Conservation (phyloP, 2,888 invertebrate genomes). For the Troides oblongomaculatus region DNA sequence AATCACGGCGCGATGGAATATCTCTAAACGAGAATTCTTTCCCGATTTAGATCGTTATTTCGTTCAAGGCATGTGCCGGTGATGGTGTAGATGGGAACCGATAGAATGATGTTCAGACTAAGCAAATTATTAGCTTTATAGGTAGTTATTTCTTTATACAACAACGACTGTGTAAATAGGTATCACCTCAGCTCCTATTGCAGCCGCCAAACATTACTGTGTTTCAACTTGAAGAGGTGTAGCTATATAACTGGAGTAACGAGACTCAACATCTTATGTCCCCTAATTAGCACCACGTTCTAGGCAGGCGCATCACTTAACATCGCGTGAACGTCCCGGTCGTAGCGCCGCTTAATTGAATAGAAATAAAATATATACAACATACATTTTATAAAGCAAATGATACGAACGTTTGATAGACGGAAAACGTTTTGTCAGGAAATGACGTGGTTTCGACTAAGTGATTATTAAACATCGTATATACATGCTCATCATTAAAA, state of each 20-base stretch:
- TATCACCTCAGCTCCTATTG: too few relatives aligned
- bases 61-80: background rate
- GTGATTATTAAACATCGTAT: background rate
- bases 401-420: background rate
- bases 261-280: too few relatives aligned
- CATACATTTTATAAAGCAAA: background rate
- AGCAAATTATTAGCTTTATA: too few relatives aligned
- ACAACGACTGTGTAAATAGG: too few relatives aligned
- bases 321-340: too few relatives aligned
- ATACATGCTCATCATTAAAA: background rate
- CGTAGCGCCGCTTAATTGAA: too few relatives aligned
- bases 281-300: too few relatives aligned
- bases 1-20: conserved; percentile 26
- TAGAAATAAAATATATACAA: background rate
- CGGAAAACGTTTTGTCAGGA: background rate
- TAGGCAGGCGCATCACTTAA: too few relatives aligned
- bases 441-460: background rate
- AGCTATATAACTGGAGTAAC: too few relatives aligned
- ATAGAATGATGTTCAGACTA: background rate
- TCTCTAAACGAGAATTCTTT: background rate
- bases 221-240: too few relatives aligned
- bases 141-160: too few relatives aligned
- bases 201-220: too few relatives aligned
- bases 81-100: background rate
- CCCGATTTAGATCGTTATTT: background rate